Evolutionary conservation across 2,113 vertebrate species (phyloP).

Genomic region (Odocoileus hemionus): DNA sequence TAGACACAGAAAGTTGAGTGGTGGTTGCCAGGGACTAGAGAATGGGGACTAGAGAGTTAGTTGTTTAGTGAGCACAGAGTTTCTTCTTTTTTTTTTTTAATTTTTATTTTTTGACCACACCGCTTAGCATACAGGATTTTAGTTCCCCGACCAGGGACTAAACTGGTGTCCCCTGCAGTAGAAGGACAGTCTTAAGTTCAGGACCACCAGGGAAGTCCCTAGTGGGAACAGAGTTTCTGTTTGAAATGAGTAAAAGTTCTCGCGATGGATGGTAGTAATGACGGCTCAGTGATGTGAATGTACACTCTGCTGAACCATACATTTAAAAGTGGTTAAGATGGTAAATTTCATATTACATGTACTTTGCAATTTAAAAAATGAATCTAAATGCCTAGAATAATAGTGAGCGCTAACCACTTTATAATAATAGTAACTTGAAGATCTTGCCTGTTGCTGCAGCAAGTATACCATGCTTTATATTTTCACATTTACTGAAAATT

Average conservation of each 20-base stretch:
- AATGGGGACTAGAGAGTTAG: too few species aligned
- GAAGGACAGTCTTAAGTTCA: neutral
- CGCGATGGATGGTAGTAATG: accelerated
- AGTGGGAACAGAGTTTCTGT: neutral
- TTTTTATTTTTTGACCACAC: neutral
- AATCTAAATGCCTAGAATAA: neutral
- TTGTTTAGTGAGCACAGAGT: neutral
- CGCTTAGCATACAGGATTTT: neutral
- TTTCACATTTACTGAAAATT: neutral
- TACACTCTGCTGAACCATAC: accelerated
- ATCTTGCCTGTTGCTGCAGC: too few species aligned
- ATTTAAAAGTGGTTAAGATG: neutral
- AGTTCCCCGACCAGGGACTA: neutral
- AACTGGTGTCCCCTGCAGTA: neutral
- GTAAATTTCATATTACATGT: neutral
- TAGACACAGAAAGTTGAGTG: neutral
- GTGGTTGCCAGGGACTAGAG: neutral
- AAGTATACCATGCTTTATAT: accelerated
- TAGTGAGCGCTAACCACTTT: neutral
- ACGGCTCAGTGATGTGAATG: accelerated
- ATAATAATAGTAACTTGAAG: neutral
- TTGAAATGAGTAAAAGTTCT: neutral
- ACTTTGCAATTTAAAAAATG: neutral
- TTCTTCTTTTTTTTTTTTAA: neutral
- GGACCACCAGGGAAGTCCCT: neutral